Base-by-base conservation (phyloP, 2,888 invertebrate species). In the Synanthedon formicaeformis region DNA sequence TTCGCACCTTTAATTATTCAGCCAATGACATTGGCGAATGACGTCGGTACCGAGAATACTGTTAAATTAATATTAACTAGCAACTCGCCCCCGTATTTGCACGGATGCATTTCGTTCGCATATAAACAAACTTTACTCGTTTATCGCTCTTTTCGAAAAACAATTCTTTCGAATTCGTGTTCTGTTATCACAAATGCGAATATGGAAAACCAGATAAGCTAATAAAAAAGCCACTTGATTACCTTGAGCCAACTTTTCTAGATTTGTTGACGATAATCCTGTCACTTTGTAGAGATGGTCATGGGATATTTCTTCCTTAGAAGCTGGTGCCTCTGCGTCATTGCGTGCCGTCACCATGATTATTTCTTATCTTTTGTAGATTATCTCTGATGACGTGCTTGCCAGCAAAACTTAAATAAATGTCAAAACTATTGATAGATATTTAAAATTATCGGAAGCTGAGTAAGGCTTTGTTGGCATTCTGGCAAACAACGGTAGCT, bases 181-280 rank as follows among this genome's bases (percentile, higher is more conserved):
- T 34, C 10, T 34, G 10, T 10, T 34, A 6, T 34, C 34, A 8
- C 10, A 34, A 34, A 34, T 34, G 10, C 10, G 34, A 10, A 10
- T 23, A 0, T 5, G 5, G 5, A 23, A 23, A 5, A 23, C 23
- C 23, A 23, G 23, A 5, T 23, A 4, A 5, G 23, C 23, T 23
- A 27, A 34, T 34, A 34, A 34, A 34, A 34, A 34, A 34, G 34
- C 34, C 1, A 34, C 2, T 34, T 34, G n/a, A 13, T 34, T 40
- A 86, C 86, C 83, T 78, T 80, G 74, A 12, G 75, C 78, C 60
- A 85, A 58, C 57, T 85, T 85, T 60, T 85, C 82, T 62, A 86
- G 63, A 60, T 85, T 87, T 1, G 62, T 65, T 0, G 83, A 73
- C 0, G 86, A 84, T 50, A 87, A 60, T 16, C 85, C 86, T 0